Evolutionary conservation across 2,113 vertebrate genomes (phyloP).

Genomic region (Crotalus tigris): DNA sequence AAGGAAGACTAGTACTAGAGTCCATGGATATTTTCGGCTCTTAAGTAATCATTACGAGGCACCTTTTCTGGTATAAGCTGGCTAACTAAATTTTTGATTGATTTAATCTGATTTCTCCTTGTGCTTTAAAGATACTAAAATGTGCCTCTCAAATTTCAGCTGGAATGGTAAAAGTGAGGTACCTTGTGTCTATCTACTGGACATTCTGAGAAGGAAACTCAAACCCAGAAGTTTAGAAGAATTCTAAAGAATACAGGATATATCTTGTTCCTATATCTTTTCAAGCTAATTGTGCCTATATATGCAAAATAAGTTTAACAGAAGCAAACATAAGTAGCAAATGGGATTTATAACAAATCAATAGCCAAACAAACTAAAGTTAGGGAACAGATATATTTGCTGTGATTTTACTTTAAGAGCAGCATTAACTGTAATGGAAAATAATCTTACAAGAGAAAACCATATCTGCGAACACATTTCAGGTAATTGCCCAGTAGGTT

Average conservation of each 20-base stretch:
- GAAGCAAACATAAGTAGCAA: constrained; percentile 47
- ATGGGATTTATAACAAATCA: constrained; percentile 53
- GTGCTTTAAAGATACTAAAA: neutral
- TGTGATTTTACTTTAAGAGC: constrained; percentile 52
- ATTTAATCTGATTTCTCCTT: neutral
- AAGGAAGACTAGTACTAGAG: neutral
- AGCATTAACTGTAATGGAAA: constrained; percentile 50
- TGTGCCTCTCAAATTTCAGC: neutral
- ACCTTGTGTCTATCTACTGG: neutral
- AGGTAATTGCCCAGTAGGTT: constrained; percentile 66
- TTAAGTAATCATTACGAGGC: neutral
- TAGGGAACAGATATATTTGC: constrained; percentile 56
- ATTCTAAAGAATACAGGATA: neutral
- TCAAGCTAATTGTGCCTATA: constrained; percentile 36
- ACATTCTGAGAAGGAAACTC: neutral
- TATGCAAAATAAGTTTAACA: constrained; percentile 44
- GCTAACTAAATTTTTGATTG: neutral
- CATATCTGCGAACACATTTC: constrained; percentile 57
- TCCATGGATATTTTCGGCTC: neutral
- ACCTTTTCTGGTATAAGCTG: neutral
- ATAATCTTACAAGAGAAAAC: constrained; percentile 65
- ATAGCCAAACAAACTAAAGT: constrained; percentile 62
- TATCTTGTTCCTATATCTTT: constrained; percentile 25
- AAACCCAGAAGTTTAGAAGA: neutral
- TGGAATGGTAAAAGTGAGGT: neutral